Evolutionary conservation across 53 echinoderm and acorn worm genomes (phyloP).

Genomic region (Echinarachnius parma): DNA sequence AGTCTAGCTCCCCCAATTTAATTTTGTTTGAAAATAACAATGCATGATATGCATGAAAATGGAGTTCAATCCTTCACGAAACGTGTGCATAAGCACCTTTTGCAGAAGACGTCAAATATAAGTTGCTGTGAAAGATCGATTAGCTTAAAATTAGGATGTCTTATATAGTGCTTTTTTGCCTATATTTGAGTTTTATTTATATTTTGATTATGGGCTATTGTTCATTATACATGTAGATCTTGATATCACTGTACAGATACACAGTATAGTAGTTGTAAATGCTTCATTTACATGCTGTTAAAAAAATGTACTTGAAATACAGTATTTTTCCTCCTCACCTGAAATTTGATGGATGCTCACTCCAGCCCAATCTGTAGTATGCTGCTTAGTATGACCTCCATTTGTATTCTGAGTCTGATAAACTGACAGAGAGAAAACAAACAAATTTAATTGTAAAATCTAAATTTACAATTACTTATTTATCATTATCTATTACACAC

Average conservation of each 20-base stretch:
- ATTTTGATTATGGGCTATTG: not conserved
- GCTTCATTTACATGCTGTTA: no score
- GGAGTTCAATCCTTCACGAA: no score
- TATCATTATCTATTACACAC: no score
- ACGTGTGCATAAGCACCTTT: no score
- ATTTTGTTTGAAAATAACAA: no score
- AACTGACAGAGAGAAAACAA: not conserved
- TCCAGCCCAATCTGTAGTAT: slow-evolving; percentile 36
- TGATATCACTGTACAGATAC: not conserved
- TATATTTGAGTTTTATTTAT: not conserved
- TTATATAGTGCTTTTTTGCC: not conserved
- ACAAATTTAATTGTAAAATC: no score
- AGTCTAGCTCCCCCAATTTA: no score
- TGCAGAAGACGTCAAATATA: no score
- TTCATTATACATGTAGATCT: not conserved
- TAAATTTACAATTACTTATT: no score
- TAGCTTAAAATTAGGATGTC: no score
- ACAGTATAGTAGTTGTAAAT: not conserved
- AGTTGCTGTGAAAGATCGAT: no score
- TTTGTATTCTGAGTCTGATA: slow-evolving; percentile 19
- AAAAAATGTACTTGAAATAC: not conserved
- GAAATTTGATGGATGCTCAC: slow-evolving; percentile 18
- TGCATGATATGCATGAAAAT: no score
- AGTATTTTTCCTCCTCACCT: not conserved
- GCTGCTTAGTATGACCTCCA: slow-evolving; percentile 4